These are phyloP conservation scores for Tokudaia tokunoshimensis DNA, from an alignment of 2,797 vertebrate species.

Conservation along the genomic window DNA sequence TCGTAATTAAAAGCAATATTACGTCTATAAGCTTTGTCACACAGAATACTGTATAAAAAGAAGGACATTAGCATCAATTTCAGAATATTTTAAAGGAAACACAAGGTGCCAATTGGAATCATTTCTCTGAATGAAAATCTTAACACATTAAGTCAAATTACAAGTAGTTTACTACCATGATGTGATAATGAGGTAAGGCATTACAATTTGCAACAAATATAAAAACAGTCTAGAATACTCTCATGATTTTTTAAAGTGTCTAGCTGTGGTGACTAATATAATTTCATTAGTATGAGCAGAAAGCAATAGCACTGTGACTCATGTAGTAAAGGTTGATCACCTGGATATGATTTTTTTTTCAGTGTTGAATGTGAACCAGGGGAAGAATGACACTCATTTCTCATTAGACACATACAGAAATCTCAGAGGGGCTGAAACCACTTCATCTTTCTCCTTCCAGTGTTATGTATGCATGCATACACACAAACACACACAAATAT, in stretches of 20 bases:
- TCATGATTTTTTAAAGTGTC: neutral
- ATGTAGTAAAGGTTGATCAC: neutral
- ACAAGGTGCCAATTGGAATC: neutral
- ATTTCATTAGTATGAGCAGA: neutral
- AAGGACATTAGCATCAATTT: neutral
- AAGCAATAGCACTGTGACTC: neutral
- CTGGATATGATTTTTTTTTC: neutral
- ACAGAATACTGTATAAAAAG: rapidly evolving
- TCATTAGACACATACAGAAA: neutral
- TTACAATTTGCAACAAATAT: neutral
- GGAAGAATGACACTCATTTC: neutral
- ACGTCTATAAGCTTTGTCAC: neutral
- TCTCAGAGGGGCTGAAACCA: neutral
- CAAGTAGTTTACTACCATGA: neutral
- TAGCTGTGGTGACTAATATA: neutral
- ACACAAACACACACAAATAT: too few species aligned
- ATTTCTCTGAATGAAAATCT: neutral
- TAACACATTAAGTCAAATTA: neutral
- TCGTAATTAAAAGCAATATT: neutral
- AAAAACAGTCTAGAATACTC: neutral
- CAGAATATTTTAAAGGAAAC: neutral
- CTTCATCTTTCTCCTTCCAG: neutral
- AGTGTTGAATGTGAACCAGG: neutral
- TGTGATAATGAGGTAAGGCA: neutral
- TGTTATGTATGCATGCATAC: neutral